Evolutionary conservation across 30 jellyfish, hydroid and myxozoan species (phyloP), one percentile per base, ranked within the genome.

Genomic region (Aurelia sp.): DNA sequence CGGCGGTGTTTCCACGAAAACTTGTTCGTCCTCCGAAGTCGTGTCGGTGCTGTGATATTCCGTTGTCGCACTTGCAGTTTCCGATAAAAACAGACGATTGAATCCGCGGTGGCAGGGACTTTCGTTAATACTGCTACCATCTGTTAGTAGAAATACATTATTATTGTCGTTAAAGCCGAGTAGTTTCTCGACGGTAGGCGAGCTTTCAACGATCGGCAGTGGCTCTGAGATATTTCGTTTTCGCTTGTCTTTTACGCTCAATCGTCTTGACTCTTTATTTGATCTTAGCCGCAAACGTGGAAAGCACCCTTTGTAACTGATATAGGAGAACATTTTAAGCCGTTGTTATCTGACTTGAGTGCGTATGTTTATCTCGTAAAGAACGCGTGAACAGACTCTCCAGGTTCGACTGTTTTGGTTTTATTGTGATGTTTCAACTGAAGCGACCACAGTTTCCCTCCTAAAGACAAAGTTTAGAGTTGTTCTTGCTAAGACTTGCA

Each of bases 161-260:
- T 88, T 88, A 63, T 88, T 88, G 7, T 53, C 88, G 63, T 76
- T 87, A 51, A 88, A 88, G 11, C 88, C 91, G 22, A 75, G 71
- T 66, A 88, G 31, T 69, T 74, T 78, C 31, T 88, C 96, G 53
- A 84, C 93, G 15, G 78, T 78, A 2, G 93, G 67, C 47, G 96
- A 33, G 70, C 86, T 81, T 55, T 57, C 65, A 19, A 47, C 92
- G 74, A 89, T 81, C 17, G 92, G 97, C 20, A 80, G 47, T 35
- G 97, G 97, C 51, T 73, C 92, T 22, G 97, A 89, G 5, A 89
- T 89, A 64, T 69, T 74, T 35, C 91, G 88, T 68, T 89, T 80
- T 89, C 97, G 92, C 72, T 73, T 48, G 48, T 80, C 91, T 73
- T 72, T 74, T 30, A 75, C 24, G 47, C 65, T 78, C 13, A 61